Evolutionary conservation across 2,113 vertebrate species (phyloP).

Genomic region (Varanus salvator): DNA sequence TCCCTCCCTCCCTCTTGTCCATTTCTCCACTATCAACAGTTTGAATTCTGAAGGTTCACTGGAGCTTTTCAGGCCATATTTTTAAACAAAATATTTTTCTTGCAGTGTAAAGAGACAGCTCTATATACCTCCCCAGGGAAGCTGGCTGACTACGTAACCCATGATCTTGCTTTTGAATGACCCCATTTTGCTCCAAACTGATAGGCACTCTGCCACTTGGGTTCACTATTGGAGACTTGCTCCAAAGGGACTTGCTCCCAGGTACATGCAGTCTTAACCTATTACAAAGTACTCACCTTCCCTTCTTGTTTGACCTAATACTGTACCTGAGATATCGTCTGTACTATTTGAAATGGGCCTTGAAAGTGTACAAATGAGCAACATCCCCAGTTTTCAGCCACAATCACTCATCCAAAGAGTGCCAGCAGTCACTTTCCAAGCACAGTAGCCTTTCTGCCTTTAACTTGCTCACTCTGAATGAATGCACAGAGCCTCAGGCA

Average conservation of each 20-base stretch:
- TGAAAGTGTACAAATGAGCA: neutral
- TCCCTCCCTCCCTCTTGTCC: no score
- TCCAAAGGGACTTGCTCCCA: neutral
- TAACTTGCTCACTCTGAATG: neutral
- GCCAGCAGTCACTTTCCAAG: neutral
- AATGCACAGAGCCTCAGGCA: neutral
- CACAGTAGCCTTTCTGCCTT: neutral
- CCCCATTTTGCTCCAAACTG: no score
- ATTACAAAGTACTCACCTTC: neutral
- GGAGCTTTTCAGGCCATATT: no score
- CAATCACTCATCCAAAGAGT: neutral
- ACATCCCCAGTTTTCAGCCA: neutral
- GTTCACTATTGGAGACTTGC: neutral
- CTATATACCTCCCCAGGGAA: no score
- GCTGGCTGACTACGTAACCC: no score
- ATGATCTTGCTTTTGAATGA: no score
- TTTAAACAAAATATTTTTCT: no score
- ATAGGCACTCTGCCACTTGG: no score
- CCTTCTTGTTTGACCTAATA: neutral
- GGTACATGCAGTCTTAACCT: neutral
- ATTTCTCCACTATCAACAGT: no score
- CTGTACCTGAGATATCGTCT: neutral
- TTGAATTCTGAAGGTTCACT: no score
- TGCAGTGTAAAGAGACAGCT: no score
- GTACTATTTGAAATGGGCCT: neutral